These are phyloP conservation scores for Drosophila anomelani DNA, from an alignment of 2,888 invertebrate species.

Conservation along the genomic window DNA sequence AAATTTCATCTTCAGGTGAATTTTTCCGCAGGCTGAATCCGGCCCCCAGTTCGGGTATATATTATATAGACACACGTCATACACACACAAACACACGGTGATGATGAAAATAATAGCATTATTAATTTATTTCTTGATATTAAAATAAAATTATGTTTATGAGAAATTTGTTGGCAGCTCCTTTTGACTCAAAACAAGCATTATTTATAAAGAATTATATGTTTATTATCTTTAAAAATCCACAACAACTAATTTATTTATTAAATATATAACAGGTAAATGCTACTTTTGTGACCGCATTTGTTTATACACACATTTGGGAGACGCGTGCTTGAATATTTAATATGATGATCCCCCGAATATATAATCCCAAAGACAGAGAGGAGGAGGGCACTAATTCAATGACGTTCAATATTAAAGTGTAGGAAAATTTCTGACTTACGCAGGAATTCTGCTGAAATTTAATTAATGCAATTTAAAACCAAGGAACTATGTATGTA, in stretches of 20 bases:
- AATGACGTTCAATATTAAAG: constrained; percentile 31
- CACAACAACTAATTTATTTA: background rate
- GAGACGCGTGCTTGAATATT: constrained; percentile 67
- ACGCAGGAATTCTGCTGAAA: constrained; percentile 12
- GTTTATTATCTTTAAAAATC: no score
- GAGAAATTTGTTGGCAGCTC: background rate
- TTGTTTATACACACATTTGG: constrained; percentile 15
- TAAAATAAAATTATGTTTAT: background rate
- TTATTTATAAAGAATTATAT: background rate
- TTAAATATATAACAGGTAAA: background rate
- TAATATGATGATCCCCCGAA: constrained; percentile 67
- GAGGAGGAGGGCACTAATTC: background rate
- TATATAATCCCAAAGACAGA: constrained; percentile 28
- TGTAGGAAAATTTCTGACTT: constrained; percentile 41
- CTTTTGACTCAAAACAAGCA: background rate
- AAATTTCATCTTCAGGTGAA: constrained; percentile 46
- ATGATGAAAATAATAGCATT: background rate
- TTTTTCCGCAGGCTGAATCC: constrained; percentile 35
- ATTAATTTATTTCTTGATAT: no score
- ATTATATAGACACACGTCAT: constrained; percentile 13
- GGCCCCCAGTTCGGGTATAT: constrained; percentile 7
- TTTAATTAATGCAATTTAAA: constrained; percentile 35
- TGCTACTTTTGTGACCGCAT: background rate
- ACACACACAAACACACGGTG: background rate
- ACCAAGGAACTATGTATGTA: constrained; percentile 24